Conservation (phyloP, 2,888 invertebrate species). For the Drosophila melanosoma region DNA sequence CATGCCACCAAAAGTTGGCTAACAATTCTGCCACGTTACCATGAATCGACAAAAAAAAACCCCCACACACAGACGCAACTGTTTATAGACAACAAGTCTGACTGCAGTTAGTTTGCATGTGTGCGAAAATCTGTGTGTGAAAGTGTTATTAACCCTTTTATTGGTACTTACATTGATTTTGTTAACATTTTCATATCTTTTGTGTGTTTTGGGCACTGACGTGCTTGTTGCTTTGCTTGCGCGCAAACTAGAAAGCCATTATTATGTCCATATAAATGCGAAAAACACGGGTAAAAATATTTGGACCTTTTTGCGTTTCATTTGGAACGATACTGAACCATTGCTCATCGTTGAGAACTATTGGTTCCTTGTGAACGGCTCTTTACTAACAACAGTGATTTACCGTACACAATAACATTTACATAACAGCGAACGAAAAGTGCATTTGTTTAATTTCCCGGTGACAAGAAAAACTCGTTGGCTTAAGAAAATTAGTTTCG, state of each 20-base stretch:
- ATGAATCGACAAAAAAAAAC: conserved; percentile 20
- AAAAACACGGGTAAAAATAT: conserved; percentile 72
- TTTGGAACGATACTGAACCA: conserved; percentile 71
- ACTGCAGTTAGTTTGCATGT: conserved; percentile 29
- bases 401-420: not conserved
- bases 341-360: not conserved
- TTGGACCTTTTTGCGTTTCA: conserved; percentile 83
- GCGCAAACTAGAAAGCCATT: conserved; percentile 90
- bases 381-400: conserved; percentile 11
- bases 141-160: not conserved
- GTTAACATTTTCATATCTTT: conserved; percentile 81
- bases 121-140: conserved; percentile 1
- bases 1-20: conserved; percentile 62
- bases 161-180: conserved; percentile 78
- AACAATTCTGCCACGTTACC: conserved; percentile 65
- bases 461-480: not conserved
- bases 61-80: conserved; percentile 27
- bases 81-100: conserved; percentile 17
- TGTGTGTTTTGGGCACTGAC: conserved; percentile 80
- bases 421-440: not conserved
- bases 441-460: not conserved
- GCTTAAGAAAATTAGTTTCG: not conserved
- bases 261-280: conserved; percentile 86
- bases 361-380: conserved; percentile 15
- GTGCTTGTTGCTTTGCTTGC: conserved; percentile 81